phyloP scores from a whole-genome alignment of 2,113 vertebrate species.

The Salminus brasiliensis region DNA sequence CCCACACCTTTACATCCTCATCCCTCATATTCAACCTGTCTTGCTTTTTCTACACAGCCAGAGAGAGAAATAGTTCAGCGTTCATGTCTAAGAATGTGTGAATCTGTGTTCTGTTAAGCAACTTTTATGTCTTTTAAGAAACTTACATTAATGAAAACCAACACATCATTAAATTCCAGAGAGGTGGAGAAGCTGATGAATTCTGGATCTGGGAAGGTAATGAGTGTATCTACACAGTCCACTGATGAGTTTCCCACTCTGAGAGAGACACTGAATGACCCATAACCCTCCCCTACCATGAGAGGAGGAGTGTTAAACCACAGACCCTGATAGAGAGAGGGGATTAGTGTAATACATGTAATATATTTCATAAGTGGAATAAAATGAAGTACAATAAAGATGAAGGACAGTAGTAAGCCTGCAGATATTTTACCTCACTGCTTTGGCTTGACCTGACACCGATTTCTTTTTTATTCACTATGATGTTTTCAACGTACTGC shows the following conservation, averaged over 20 bases:
- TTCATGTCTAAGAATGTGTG: no score
- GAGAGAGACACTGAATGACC: conserved; percentile 32
- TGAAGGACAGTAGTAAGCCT: conserved; percentile 48
- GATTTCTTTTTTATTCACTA: conserved; percentile 34
- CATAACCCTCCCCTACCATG: neutral
- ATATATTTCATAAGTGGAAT: no score
- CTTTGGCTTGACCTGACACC: conserved; percentile 51
- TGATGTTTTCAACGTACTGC: conserved; percentile 77
- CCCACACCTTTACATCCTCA: conserved; percentile 77
- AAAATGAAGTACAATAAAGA: no score
- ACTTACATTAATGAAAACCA: conserved; percentile 36
- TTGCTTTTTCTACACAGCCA: conserved; percentile 80
- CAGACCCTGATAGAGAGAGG: conserved; percentile 52
- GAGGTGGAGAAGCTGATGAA: conserved; percentile 64
- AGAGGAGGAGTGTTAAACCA: conserved; percentile 52
- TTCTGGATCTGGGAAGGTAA: conserved; percentile 67
- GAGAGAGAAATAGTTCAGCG: neutral
- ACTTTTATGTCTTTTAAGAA: no score
- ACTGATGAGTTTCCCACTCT: conserved; percentile 63
- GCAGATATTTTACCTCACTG: conserved; percentile 61
- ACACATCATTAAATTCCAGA: neutral
- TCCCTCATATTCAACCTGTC: conserved; percentile 81
- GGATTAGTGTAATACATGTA: no score
- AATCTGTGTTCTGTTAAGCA: no score
- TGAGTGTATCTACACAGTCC: conserved; percentile 50